Conservation (phyloP, 2,888 invertebrate species). For the Lasius platythorax region DNA sequence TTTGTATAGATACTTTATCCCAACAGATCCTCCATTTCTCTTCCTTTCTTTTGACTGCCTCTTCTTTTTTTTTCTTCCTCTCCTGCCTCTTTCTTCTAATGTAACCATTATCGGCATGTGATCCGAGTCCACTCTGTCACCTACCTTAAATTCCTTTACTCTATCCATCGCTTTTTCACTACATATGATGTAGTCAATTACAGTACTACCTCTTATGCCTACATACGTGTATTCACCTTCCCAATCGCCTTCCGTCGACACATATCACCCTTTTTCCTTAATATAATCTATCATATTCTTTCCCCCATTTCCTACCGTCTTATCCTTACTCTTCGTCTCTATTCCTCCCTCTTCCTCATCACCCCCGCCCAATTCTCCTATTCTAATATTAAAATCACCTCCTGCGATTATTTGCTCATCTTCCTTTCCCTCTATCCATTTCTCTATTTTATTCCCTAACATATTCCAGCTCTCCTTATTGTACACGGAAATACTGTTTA, state of each 20-base stretch:
- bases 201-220: not conserved
- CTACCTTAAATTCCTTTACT: not conserved
- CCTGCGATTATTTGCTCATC: not conserved
- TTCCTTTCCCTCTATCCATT: not conserved
- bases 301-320: not conserved
- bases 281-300: not conserved
- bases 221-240: not conserved
- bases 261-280: not conserved
- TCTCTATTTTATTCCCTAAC: not conserved
- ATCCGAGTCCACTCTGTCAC: not conserved
- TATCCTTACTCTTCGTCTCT: not conserved
- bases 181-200: not conserved
- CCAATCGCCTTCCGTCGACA: not conserved
- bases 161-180: not conserved
- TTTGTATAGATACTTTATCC: not conserved
- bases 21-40: not conserved
- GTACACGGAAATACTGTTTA: not conserved
- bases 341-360: not conserved
- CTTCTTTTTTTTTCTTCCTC: not conserved
- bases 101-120: not conserved
- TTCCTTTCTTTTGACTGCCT: not conserved
- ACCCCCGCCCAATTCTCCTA: not conserved
- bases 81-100: not conserved
- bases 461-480: not conserved
- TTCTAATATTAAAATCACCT: conserved; percentile 12